These are phyloP conservation scores for Drosophila arawakana DNA, from an alignment of 1,140 invertebrate genomes.

Conservation along the genomic window DNA sequence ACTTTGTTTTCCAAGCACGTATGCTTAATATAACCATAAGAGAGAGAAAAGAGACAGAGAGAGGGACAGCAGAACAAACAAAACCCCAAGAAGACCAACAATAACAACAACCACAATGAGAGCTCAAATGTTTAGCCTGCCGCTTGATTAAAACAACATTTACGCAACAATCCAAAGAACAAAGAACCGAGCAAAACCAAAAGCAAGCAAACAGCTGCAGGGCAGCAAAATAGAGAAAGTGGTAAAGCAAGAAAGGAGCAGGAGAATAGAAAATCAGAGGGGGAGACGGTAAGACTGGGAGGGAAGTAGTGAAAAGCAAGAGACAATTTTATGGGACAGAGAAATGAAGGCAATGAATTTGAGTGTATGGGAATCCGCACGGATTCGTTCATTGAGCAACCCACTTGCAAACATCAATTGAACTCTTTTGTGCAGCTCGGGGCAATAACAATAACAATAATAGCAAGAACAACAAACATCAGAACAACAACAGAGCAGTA, in stretches of 20 bases:
- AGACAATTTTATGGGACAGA: neutral
- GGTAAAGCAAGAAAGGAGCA: neutral
- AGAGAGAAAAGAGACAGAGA: neutral
- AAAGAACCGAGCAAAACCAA: slow-evolving; percentile 51
- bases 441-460: slow-evolving; percentile 39
- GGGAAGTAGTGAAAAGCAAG: slow-evolving; percentile 26
- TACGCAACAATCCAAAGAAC: slow-evolving; percentile 57
- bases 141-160: slow-evolving; percentile 67
- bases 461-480: neutral
- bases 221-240: slow-evolving; percentile 24
- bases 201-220: slow-evolving; percentile 56
- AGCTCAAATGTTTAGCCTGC: slow-evolving; percentile 51
- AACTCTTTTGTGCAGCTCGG: slow-evolving; percentile 53
- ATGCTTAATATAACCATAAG: slow-evolving; percentile 11
- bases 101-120: slow-evolving; percentile 27
- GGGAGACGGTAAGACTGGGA: neutral
- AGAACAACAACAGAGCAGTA: neutral
- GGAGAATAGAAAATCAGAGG: slow-evolving; percentile 3
- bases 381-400: slow-evolving; percentile 22
- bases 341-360: neutral
- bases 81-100: neutral
- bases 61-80: neutral
- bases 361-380: slow-evolving; percentile 16
- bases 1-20: slow-evolving; percentile 29
- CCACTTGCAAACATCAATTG: slow-evolving; percentile 55